A percentile compares a stretch with the other conserved stretches of the same genome.
Conservation (phyloP, 2,888 invertebrate genomes). For the Ophonus ardosiacus region DNA sequence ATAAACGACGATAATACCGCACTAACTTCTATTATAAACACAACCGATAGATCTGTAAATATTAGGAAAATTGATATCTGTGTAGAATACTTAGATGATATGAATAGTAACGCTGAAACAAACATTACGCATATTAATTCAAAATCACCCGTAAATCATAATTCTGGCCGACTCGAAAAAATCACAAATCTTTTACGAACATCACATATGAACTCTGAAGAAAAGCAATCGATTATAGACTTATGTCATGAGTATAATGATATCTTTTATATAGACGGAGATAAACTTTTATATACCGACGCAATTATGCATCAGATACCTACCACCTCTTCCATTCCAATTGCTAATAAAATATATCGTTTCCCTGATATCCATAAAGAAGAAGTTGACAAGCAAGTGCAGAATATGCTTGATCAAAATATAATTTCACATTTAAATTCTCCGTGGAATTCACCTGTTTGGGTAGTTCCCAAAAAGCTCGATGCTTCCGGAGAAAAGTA, state of each 20-base stretch:
- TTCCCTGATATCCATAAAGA: conserved; percentile 15
- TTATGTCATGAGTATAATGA: conserved; percentile 22
- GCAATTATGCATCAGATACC: background rate
- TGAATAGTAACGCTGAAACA: background rate
- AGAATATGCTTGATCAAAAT: conserved; percentile 58
- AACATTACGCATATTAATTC: conserved; percentile 12
- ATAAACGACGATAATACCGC: background rate
- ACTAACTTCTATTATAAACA: background rate
- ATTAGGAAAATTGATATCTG: background rate
- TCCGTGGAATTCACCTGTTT: conserved; percentile 65
- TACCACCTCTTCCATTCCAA: background rate
- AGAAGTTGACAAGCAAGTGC: conserved; percentile 36
- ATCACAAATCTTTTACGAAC: conserved; percentile 2
- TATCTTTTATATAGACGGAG: background rate
- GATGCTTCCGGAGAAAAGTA: conserved; percentile 63
- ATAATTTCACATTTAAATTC: conserved; percentile 59
- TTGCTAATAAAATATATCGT: background rate
- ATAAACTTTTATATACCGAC: background rate
- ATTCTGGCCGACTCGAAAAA: background rate
- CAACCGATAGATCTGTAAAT: background rate
- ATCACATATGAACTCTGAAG: background rate
- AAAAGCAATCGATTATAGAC: background rate
- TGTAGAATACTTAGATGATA: background rate
- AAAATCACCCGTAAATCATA: background rate
- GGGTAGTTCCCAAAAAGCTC: conserved; percentile 65